Conservation (phyloP, 2,888 invertebrate genomes). For the Craniophora ligustri region DNA sequence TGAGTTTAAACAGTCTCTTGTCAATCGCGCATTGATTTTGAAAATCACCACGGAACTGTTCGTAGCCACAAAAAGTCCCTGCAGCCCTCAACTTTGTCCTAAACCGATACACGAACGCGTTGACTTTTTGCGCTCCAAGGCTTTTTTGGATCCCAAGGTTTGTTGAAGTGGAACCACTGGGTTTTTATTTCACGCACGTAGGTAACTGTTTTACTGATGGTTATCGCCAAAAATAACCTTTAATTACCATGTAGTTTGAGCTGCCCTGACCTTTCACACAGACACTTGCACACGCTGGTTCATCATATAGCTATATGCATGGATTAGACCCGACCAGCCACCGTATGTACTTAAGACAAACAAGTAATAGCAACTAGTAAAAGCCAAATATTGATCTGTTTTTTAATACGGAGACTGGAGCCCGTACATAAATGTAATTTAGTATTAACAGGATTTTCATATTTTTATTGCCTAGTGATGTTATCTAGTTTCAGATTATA, state of each 20-base stretch:
- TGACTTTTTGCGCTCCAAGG: slow-evolving; percentile 78
- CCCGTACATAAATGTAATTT: too few relatives aligned
- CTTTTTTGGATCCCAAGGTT: slow-evolving; percentile 75
- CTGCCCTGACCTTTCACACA: slow-evolving; percentile 86
- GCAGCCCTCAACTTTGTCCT: slow-evolving; percentile 55
- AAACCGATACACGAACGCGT: slow-evolving; percentile 66
- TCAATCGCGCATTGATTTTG: slow-evolving; percentile 23
- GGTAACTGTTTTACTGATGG: slow-evolving; percentile 87
- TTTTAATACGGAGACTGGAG: too few relatives aligned
- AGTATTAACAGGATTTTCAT: too few relatives aligned
- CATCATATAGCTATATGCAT: slow-evolving; percentile 66
- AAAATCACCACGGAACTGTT: slow-evolving; percentile 29
- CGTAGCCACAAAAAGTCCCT: slow-evolving; percentile 47
- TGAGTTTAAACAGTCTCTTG: slow-evolving; percentile 2
- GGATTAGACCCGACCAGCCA: slow-evolving; percentile 64
- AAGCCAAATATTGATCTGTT: too few relatives aligned
- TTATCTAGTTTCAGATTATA: too few relatives aligned
- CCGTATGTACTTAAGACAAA: slow-evolving; percentile 19
- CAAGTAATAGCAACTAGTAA: not conserved
- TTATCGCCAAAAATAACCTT: slow-evolving; percentile 88
- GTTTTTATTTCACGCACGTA: slow-evolving; percentile 83
- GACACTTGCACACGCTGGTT: slow-evolving; percentile 72
- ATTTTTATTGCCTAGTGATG: too few relatives aligned
- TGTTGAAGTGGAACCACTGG: slow-evolving; percentile 73
- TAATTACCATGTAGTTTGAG: slow-evolving; percentile 87